Evolutionary conservation across 2,113 vertebrate genomes (phyloP).

Genomic region (Tragelaphus imberbis): DNA sequence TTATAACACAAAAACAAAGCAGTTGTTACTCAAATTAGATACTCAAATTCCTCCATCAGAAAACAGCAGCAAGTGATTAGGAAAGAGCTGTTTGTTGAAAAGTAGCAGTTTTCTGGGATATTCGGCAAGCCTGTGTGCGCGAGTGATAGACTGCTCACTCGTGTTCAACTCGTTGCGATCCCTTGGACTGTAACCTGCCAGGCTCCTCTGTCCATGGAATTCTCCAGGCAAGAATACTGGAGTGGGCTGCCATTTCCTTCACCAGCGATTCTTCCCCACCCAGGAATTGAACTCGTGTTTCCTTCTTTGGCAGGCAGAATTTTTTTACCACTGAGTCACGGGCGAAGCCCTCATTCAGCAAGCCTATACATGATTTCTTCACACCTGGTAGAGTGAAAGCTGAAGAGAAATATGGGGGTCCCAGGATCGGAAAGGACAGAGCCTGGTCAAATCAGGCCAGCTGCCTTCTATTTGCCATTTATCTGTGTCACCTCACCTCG

Average conservation of each 20-base stretch:
- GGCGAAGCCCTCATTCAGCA: neutral
- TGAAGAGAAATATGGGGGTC: neutral
- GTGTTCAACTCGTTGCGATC: neutral
- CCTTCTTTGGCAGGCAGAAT: neutral
- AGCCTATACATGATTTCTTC: neutral
- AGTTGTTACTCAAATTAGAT: neutral
- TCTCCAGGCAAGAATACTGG: neutral
- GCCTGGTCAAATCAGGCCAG: neutral
- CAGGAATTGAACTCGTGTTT: neutral
- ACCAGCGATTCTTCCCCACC: neutral
- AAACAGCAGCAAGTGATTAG: neutral
- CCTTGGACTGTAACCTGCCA: neutral
- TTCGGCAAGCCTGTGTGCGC: neutral
- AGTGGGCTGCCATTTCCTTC: neutral
- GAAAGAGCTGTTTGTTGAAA: neutral
- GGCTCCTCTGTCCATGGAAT: neutral
- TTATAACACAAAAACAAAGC: neutral
- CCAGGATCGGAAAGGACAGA: neutral
- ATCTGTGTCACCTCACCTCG: fast-evolving
- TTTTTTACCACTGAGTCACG: neutral
- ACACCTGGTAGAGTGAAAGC: neutral
- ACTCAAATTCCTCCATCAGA: neutral
- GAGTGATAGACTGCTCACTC: neutral
- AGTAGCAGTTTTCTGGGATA: neutral
- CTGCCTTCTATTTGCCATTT: neutral